Conservation (phyloP, 2,888 invertebrate species). For the Scaptomyza cyrtandrae region DNA sequence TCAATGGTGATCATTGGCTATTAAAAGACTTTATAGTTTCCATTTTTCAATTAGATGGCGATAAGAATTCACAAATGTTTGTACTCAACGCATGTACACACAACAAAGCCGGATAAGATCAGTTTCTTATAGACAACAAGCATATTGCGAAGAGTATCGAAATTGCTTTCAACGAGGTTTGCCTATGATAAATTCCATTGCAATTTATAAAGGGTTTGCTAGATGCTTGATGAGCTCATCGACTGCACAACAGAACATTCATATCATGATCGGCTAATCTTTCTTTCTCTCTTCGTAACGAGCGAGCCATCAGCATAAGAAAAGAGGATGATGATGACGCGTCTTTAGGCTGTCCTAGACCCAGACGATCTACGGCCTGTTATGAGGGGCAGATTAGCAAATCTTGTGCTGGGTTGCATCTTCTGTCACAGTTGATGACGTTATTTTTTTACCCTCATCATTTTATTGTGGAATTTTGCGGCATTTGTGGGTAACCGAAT, state of each 20-base stretch:
- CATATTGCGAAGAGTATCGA: constrained; percentile 18
- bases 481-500: constrained; percentile 60
- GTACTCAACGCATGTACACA: constrained; percentile 40
- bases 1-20: constrained; percentile 25
- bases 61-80: constrained; percentile 37
- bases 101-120: constrained; percentile 67
- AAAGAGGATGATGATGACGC: constrained; percentile 7
- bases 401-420: constrained; percentile 36
- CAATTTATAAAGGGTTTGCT: constrained; percentile 63
- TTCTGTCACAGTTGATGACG: constrained; percentile 57
- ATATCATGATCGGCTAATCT: constrained; percentile 72
- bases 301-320: constrained; percentile 67
- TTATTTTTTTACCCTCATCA: constrained; percentile 35
- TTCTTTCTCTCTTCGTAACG: constrained; percentile 1
- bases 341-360: constrained; percentile 5
- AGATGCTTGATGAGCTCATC: constrained; percentile 69
- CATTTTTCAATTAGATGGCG: constrained; percentile 46
- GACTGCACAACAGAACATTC: constrained; percentile 63
- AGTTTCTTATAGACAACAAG: constrained; percentile 22
- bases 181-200: constrained; percentile 60
- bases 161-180: constrained; percentile 67
- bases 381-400: constrained; percentile 51
- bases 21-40: constrained; percentile 30
- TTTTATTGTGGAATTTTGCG: constrained; percentile 32
- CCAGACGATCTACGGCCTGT: constrained; percentile 35